Percentiles rank a stretch among this genome's conserved stretches.
Evolutionary conservation across 2,113 vertebrate species (phyloP).

Genomic region (Cnemophilus loriae): DNA sequence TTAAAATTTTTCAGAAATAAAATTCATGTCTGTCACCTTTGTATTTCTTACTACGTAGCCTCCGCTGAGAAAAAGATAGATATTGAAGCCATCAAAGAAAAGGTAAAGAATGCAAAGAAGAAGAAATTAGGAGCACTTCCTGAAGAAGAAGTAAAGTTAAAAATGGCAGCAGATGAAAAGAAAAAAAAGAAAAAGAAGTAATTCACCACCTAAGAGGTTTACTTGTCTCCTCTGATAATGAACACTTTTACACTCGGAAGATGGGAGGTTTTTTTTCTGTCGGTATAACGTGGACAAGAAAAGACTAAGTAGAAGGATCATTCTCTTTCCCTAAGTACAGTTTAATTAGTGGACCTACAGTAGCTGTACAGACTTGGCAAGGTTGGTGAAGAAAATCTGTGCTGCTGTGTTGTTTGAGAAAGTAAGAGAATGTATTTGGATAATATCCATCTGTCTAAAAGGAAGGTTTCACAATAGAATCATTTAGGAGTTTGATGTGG

Average conservation of each 20-base stretch:
- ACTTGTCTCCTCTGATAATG: background rate
- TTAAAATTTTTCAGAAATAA: background rate
- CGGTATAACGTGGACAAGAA: background rate
- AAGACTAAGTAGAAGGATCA: background rate
- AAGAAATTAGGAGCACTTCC: slow-evolving; percentile 94
- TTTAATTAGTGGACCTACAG: background rate
- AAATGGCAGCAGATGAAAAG: slow-evolving; percentile 70
- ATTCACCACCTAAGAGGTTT: background rate
- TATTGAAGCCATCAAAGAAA: slow-evolving; percentile 88
- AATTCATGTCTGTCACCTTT: background rate
- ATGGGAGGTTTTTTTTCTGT: background rate
- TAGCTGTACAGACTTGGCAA: background rate
- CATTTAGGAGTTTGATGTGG: background rate
- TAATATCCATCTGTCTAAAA: background rate
- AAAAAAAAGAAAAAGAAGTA: slow-evolving; percentile 80
- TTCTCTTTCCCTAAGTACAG: background rate
- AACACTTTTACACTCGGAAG: background rate
- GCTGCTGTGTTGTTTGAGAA: background rate
- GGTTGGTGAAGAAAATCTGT: background rate
- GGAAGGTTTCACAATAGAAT: background rate
- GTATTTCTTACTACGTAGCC: slow-evolving; percentile 58
- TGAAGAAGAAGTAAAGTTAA: slow-evolving; percentile 70
- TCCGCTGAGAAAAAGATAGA: slow-evolving; percentile 85
- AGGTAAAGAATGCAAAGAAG: slow-evolving; percentile 89
- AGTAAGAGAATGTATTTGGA: background rate